Percentiles rank a stretch among this genome's conserved stretches.
These are phyloP conservation scores for Zeuzera pyrina DNA, from an alignment of 2,888 invertebrate species.

Conservation along the genomic window DNA sequence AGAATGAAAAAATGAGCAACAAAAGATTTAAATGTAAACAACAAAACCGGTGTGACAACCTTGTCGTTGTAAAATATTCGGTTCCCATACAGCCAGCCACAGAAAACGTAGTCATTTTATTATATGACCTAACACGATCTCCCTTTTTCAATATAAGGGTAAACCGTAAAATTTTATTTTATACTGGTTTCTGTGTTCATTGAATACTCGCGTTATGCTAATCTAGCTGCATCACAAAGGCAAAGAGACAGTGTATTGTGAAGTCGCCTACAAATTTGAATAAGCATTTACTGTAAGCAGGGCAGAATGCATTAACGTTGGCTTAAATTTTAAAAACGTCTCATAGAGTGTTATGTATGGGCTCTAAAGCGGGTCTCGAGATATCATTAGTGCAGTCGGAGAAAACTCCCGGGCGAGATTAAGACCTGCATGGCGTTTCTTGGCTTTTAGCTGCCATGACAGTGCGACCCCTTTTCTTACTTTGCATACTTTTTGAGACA, in stretches of 20 bases:
- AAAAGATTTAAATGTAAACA: too few relatives aligned
- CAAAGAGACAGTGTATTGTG: slow-evolving; percentile 42
- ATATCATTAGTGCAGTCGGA: slow-evolving; percentile 67
- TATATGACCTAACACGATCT: slow-evolving; percentile 45
- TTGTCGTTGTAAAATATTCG: slow-evolving; percentile 37
- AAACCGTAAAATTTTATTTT: slow-evolving; percentile 64
- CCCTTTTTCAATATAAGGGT: slow-evolving; percentile 59
- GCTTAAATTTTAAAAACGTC: slow-evolving; percentile 72
- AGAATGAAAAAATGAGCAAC: too few relatives aligned
- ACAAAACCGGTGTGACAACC: slow-evolving; percentile 17
- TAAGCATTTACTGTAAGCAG: slow-evolving; percentile 67
- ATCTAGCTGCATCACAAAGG: slow-evolving; percentile 52
- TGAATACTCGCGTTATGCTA: slow-evolving; percentile 63
- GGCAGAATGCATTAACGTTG: slow-evolving; percentile 64
- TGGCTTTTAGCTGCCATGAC: slow-evolving; percentile 38
- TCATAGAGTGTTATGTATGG: slow-evolving; percentile 69
- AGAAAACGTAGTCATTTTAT: slow-evolving; percentile 49
- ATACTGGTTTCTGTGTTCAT: slow-evolving; percentile 62
- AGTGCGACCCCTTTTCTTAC: slow-evolving; percentile 34
- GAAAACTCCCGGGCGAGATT: slow-evolving; percentile 51
- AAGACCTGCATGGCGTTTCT: slow-evolving; percentile 45
- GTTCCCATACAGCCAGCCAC: slow-evolving; percentile 35
- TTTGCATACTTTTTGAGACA: too few relatives aligned
- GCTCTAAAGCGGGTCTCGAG: slow-evolving; percentile 64
- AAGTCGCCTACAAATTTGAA: slow-evolving; percentile 64